Percentiles rank a stretch among this genome's conserved stretches.
Conservation (phyloP, 2,797 vertebrate genomes). For the Eulemur rubriventer region DNA sequence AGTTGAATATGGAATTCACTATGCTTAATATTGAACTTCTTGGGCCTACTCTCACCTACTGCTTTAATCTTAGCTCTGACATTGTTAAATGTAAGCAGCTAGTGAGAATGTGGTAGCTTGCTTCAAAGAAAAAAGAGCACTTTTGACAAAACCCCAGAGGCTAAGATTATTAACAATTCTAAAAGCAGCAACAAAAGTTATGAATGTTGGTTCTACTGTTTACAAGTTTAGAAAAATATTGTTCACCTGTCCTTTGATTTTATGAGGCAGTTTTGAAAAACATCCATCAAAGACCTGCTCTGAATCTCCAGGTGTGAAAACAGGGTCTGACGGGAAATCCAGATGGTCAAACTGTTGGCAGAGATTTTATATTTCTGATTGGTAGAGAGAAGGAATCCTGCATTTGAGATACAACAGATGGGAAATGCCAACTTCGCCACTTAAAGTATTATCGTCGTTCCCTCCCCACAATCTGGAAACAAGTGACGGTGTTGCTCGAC, state of each 20-base stretch:
- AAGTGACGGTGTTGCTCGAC: background rate
- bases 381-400: slow-evolving; percentile 44
- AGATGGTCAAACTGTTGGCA: slow-evolving; percentile 57
- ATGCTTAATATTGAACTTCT: slow-evolving; percentile 16
- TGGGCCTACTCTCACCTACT: background rate
- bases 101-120: background rate
- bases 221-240: slow-evolving; percentile 62
- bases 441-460: slow-evolving; percentile 56
- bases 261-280: slow-evolving; percentile 59
- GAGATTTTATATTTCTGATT: slow-evolving; percentile 56
- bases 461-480: slow-evolving; percentile 57
- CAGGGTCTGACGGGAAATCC: slow-evolving; percentile 51
- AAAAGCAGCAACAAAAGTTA: slow-evolving; percentile 44
- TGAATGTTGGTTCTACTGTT: slow-evolving; percentile 7
- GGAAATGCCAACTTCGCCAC: slow-evolving; percentile 61
- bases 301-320: slow-evolving; percentile 64
- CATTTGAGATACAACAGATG: slow-evolving; percentile 61
- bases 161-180: slow-evolving; percentile 47
- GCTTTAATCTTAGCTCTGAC: background rate
- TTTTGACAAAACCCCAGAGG: slow-evolving; percentile 27
- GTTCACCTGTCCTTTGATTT: slow-evolving; percentile 65
- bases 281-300: slow-evolving; percentile 57
- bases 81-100: background rate
- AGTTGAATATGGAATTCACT: background rate
- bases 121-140: background rate